Conservation (phyloP, 2,113 vertebrate species). For the Raja brachyura region DNA sequence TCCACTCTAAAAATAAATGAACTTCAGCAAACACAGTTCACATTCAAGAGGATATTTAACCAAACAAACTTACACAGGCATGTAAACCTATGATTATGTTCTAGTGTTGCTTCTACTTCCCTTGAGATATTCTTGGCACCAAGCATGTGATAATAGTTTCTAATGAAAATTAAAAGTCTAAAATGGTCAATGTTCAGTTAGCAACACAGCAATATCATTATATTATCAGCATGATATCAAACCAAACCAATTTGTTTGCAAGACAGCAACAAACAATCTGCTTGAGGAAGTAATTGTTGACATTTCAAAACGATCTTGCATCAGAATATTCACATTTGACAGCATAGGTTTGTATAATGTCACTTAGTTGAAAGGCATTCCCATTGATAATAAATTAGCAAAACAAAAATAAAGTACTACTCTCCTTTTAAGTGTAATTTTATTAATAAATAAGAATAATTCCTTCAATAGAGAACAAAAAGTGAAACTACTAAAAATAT, state of each 20-base stretch:
- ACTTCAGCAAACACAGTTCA: background rate
- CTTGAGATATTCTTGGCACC: background rate
- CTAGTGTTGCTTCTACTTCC: background rate
- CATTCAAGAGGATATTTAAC: background rate
- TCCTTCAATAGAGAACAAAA: background rate
- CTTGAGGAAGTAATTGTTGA: too few relatives aligned
- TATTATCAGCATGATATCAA: background rate
- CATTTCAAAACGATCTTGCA: too few relatives aligned
- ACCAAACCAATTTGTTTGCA: background rate
- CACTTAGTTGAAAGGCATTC: background rate
- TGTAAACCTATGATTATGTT: background rate
- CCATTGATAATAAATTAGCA: background rate
- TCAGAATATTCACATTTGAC: too few relatives aligned
- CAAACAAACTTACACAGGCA: background rate
- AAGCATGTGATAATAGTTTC: background rate
- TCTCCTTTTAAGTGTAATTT: background rate
- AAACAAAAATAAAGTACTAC: background rate
- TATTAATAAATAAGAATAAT: background rate
- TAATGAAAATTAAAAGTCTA: too few relatives aligned
- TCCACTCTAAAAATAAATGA: background rate
- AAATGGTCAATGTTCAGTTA: background rate
- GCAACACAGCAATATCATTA: background rate
- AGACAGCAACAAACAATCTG: background rate
- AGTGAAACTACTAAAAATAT: background rate
- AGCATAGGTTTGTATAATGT: too few relatives aligned